phyloP scores from a whole-genome alignment of 2,797 vertebrate species.

The Hemitrygon akajei region DNA sequence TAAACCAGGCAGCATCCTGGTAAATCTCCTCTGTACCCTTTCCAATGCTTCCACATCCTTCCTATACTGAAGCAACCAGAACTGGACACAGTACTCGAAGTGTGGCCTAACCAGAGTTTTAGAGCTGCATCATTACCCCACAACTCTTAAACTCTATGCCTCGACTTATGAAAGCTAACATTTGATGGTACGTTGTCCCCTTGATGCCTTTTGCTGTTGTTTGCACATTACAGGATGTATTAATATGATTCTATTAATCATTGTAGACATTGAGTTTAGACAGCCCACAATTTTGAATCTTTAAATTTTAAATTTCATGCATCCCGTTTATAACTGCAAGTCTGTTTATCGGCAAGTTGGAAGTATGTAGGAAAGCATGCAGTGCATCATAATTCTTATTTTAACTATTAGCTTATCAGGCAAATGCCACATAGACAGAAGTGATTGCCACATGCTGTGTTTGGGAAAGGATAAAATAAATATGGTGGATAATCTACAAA shows the following conservation, averaged over 20 bases:
- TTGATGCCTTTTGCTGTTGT: not conserved
- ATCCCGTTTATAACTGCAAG: not conserved
- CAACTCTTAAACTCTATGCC: too few species aligned
- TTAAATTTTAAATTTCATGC: not conserved
- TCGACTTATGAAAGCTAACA: too few species aligned
- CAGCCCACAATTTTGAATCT: not conserved
- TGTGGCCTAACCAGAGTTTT: too few species aligned
- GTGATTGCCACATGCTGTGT: not conserved
- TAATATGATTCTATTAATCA: not conserved
- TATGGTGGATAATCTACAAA: not conserved
- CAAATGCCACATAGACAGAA: not conserved
- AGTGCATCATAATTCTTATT: not conserved
- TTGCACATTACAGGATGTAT: not conserved
- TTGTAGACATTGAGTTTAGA: not conserved
- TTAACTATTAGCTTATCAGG: not conserved
- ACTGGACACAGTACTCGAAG: too few species aligned
- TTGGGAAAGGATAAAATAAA: not conserved
- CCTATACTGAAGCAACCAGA: too few species aligned
- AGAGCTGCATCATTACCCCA: too few species aligned
- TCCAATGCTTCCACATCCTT: too few species aligned
- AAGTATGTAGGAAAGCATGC: not conserved
- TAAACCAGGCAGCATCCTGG: too few species aligned
- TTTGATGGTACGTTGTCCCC: not conserved
- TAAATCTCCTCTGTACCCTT: too few species aligned
- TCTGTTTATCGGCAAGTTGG: not conserved